Conservation (phyloP, 2,113 vertebrate genomes). For the Solea solea region DNA sequence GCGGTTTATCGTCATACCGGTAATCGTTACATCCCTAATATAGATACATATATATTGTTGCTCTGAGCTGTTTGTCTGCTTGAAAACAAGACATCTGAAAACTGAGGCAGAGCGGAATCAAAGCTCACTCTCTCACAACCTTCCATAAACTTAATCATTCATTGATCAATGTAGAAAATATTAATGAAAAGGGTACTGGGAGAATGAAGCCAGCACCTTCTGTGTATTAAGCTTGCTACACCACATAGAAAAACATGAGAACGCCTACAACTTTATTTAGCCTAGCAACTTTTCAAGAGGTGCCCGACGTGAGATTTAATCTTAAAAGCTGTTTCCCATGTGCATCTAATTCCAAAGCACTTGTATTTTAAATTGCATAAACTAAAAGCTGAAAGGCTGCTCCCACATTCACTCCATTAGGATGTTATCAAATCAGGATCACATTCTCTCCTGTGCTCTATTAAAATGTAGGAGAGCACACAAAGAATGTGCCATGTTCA, state of each 20-base stretch:
- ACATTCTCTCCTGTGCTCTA: slow-evolving; percentile 33
- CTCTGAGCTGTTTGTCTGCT: too few relatives aligned
- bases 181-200: too few relatives aligned
- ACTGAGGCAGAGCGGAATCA: neutral
- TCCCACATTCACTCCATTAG: slow-evolving; percentile 60
- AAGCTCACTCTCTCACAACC: neutral
- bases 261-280: slow-evolving; percentile 3
- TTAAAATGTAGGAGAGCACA: slow-evolving; percentile 18
- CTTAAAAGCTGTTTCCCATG: slow-evolving; percentile 15
- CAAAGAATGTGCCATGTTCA: slow-evolving; percentile 29
- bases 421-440: slow-evolving; percentile 59
- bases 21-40: too few relatives aligned
- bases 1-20: too few relatives aligned
- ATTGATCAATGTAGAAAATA: neutral
- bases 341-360: slow-evolving; percentile 32
- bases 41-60: too few relatives aligned
- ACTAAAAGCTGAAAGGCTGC: slow-evolving; percentile 48
- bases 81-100: too few relatives aligned
- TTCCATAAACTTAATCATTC: neutral
- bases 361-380: slow-evolving; percentile 47
- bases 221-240: neutral
- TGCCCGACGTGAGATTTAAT: slow-evolving; percentile 26
- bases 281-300: slow-evolving; percentile 1
- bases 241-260: slow-evolving; percentile 1
- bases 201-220: too few relatives aligned